These are phyloP conservation scores for Slavum lentiscoides DNA, from an alignment of 2,888 invertebrate genomes.

Conservation along the genomic window DNA sequence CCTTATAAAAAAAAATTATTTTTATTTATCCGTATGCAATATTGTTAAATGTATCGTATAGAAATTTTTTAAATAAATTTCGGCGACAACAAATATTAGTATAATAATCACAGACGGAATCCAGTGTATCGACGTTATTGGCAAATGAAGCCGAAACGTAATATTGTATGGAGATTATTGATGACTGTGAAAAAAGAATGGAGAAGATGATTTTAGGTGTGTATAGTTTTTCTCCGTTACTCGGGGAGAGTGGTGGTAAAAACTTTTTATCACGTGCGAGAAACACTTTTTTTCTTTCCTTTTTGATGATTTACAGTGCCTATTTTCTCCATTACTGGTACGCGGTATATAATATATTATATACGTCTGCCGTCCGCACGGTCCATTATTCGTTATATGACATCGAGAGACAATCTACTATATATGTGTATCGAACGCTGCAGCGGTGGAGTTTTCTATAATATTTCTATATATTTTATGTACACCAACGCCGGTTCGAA, in stretches of 20 bases:
- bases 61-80: no score
- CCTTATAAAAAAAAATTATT: no score
- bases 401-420: neutral
- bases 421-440: no score
- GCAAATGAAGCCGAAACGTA: constrained; percentile 20
- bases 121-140: neutral
- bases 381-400: neutral
- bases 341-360: neutral
- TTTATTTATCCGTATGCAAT: no score
- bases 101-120: no score
- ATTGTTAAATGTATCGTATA: no score
- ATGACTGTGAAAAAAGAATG: neutral
- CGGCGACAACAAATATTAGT: no score
- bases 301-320: constrained; percentile 26
- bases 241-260: neutral
- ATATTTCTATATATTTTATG: no score
- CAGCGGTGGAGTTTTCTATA: no score
- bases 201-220: neutral
- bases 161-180: constrained; percentile 28
- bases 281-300: constrained; percentile 3
- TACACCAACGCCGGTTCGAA: neutral
- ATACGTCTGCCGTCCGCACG: neutral
- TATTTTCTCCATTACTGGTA: constrained; percentile 13
- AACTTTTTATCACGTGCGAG: constrained; percentile 16
- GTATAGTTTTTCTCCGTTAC: constrained; percentile 24